Percentiles rank a stretch among this genome's conserved stretches.
These are phyloP conservation scores for Tolmerus cingulatus DNA, from an alignment of 2,888 invertebrate genomes.

Conservation along the genomic window DNA sequence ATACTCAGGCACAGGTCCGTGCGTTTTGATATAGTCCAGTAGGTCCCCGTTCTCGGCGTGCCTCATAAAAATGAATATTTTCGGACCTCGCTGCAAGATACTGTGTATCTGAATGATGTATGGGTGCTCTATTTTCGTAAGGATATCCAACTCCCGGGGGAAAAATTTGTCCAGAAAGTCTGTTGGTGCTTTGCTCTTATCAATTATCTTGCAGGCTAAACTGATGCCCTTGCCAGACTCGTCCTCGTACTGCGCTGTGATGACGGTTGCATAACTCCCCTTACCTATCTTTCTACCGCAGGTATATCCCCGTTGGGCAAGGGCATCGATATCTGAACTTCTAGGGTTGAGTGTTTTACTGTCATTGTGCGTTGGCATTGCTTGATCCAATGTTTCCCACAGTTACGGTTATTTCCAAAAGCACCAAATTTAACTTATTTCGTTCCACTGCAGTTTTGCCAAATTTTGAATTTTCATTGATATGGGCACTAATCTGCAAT, in stretches of 20 bases:
- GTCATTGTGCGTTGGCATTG: slow-evolving; percentile 40
- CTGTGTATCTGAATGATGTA: slow-evolving; percentile 91
- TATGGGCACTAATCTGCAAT: neutral
- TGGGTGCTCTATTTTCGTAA: slow-evolving; percentile 88
- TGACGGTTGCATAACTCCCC: slow-evolving; percentile 91
- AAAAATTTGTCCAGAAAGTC: slow-evolving; percentile 94
- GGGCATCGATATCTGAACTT: slow-evolving; percentile 84
- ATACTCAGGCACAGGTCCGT: slow-evolving; percentile 79
- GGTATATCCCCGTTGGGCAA: slow-evolving; percentile 81
- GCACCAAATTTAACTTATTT: neutral
- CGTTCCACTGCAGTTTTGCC: neutral
- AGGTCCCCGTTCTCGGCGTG: slow-evolving; percentile 91
- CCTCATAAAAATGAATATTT: slow-evolving; percentile 91
- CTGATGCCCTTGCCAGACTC: slow-evolving; percentile 69
- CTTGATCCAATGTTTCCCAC: neutral
- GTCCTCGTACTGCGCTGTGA: slow-evolving; percentile 83
- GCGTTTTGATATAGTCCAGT: slow-evolving; percentile 81
- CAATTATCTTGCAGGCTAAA: slow-evolving; percentile 90
- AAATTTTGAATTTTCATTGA: slow-evolving; percentile 6
- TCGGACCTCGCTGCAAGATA: slow-evolving; percentile 81
- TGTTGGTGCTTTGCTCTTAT: slow-evolving; percentile 85
- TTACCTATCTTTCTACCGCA: slow-evolving; percentile 89
- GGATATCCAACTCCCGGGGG: slow-evolving; percentile 89
- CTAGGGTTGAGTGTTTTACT: slow-evolving; percentile 68
- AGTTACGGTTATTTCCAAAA: neutral